These are phyloP conservation scores for Garrulus glandarius DNA, from an alignment of 2,797 vertebrate species.

Conservation along the genomic window DNA sequence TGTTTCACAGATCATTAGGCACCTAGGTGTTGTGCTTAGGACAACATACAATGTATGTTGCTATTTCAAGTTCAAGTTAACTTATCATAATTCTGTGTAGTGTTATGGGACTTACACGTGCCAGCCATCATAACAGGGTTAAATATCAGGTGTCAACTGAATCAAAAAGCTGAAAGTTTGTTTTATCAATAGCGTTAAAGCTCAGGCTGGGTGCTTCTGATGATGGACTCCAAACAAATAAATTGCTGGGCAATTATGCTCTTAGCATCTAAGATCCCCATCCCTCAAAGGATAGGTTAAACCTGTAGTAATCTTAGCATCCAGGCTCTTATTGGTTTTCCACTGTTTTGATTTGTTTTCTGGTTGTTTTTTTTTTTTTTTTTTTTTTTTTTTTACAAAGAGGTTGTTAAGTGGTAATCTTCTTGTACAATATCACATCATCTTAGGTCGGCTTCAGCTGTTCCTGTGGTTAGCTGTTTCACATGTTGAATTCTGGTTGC, in stretches of 20 bases:
- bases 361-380: background rate
- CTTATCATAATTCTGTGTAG: background rate
- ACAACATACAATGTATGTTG: background rate
- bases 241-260: background rate
- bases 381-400: no score
- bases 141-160: background rate
- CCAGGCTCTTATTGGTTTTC: background rate
- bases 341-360: background rate
- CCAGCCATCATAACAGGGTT: background rate
- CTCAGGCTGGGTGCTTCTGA: background rate
- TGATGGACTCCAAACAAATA: background rate
- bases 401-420: background rate
- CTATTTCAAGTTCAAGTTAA: background rate
- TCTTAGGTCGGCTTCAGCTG: accelerated
- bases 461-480: background rate
- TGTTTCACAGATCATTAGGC: background rate
- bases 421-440: background rate
- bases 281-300: accelerated
- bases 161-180: background rate
- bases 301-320: background rate
- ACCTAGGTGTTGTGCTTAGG: background rate
- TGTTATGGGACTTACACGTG: background rate
- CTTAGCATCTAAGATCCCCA: background rate
- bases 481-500: background rate
- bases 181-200: background rate